phyloP scores from a whole-genome alignment of 1,140 invertebrate species.

The Aphaenogaster floridana region DNA sequence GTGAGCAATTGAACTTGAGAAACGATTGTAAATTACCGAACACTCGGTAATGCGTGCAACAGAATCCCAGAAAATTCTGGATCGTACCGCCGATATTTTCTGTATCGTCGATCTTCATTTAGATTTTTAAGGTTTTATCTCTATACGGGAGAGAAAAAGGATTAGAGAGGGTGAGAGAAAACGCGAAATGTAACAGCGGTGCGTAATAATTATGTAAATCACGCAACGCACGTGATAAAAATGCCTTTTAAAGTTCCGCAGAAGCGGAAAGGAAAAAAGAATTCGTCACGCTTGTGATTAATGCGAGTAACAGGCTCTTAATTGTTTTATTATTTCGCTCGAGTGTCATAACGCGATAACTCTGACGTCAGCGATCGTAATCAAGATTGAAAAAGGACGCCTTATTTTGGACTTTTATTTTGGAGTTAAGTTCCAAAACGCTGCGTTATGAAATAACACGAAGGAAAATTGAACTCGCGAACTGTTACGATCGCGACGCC shows the following conservation, averaged over 20 bases:
- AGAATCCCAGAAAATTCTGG: conserved; percentile 36
- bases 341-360: neutral
- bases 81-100: neutral
- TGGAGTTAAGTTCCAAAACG: neutral
- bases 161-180: neutral
- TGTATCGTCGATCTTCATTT: neutral
- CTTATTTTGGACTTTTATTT: neutral
- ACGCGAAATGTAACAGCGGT: neutral
- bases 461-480: too few species aligned
- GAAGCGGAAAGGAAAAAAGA: neutral
- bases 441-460: neutral
- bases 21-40: conserved; percentile 74
- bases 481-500: too few species aligned
- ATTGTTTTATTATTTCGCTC: neutral
- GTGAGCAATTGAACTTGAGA: conserved; percentile 78
- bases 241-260: neutral
- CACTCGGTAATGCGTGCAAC: conserved; percentile 52
- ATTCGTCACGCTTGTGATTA: neutral
- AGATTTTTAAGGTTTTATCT: neutral
- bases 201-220: conserved; percentile 25
- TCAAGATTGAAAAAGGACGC: neutral
- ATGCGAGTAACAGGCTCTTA: neutral
- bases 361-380: neutral
- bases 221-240: neutral
- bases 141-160: neutral